phyloP scores from a whole-genome alignment of 2,113 vertebrate genomes.

The Candoia aspera region DNA sequence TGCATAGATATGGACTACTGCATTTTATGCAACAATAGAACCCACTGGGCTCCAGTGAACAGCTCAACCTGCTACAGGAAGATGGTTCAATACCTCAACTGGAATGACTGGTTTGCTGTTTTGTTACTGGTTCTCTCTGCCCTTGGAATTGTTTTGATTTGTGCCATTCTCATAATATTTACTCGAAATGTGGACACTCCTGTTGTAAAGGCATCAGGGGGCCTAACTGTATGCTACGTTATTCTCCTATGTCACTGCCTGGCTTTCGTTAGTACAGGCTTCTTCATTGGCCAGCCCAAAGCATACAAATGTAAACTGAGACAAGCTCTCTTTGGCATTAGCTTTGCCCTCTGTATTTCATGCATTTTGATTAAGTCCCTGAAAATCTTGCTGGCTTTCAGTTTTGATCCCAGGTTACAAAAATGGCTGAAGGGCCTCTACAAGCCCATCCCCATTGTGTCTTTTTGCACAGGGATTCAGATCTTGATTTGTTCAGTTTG shows the following conservation, averaged over 20 bases:
- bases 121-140: slow-evolving; percentile 76
- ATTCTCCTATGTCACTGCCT: slow-evolving; percentile 84
- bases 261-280: slow-evolving; percentile 78
- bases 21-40: slow-evolving; percentile 74
- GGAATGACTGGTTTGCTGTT: slow-evolving; percentile 81
- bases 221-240: slow-evolving; percentile 78
- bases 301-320: slow-evolving; percentile 78
- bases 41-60: slow-evolving; percentile 80
- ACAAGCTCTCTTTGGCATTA: slow-evolving; percentile 85
- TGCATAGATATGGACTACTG: slow-evolving; percentile 85
- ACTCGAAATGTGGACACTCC: slow-evolving; percentile 80
- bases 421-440: slow-evolving; percentile 74
- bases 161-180: slow-evolving; percentile 80
- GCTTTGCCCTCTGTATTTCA: slow-evolving; percentile 85
- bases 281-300: slow-evolving; percentile 84
- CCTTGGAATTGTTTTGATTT: slow-evolving; percentile 75
- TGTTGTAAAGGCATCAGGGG: slow-evolving; percentile 83
- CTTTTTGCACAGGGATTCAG: slow-evolving; percentile 77
- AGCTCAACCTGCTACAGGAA: slow-evolving; percentile 78
- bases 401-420: slow-evolving; percentile 81
- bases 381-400: slow-evolving; percentile 89
- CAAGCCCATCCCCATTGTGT: slow-evolving; percentile 73
- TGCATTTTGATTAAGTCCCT: slow-evolving; percentile 89
- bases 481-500: slow-evolving; percentile 77
- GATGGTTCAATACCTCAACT: slow-evolving; percentile 75